A percentile compares a stretch with the other conserved stretches of the same genome.
phyloP scores from a whole-genome alignment of 2,113 vertebrate genomes.

The human region GRCh38 chr14:82694501-82695000 shows the following conservation, averaged over 20 bases:
- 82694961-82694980: neutral
- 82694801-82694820: neutral
- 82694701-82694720: neutral
- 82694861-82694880: neutral
- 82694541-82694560: neutral
- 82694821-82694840: neutral
- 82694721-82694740: neutral
- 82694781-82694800: neutral
- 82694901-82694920: neutral
- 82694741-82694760: neutral
- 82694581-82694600: neutral
- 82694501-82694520: neutral
- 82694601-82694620: rapidly evolving
- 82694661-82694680: neutral
- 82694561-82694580: neutral
- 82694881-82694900: neutral
- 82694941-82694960: neutral
- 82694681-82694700: neutral
- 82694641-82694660: neutral
- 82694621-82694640: neutral
- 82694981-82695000: rapidly evolving
- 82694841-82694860: neutral
- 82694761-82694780: neutral
- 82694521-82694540: neutral
- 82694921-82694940: neutral